These are phyloP conservation scores for Menura novaehollandiae DNA, from an alignment of 2,113 vertebrate species.

Conservation along the genomic window DNA sequence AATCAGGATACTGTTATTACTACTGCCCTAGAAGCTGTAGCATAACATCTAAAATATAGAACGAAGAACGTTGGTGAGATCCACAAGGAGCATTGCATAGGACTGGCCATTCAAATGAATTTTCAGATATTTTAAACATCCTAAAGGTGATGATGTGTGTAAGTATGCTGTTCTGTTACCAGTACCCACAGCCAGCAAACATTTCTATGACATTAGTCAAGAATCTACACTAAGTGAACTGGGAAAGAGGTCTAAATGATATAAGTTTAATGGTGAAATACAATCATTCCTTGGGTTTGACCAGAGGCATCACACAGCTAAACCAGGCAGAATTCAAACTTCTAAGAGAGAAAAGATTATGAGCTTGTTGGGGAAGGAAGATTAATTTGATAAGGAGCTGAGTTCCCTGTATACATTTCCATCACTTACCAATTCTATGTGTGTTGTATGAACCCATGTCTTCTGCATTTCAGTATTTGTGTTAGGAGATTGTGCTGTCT, in stretches of 20 bases:
- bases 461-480: neutral
- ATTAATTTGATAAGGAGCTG: neutral
- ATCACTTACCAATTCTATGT: neutral
- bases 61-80: neutral
- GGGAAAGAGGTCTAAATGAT: neutral
- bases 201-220: neutral
- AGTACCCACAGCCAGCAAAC: neutral
- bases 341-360: neutral
- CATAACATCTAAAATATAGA: neutral
- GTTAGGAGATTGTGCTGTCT: neutral
- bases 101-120: neutral
- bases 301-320: neutral
- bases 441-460: neutral
- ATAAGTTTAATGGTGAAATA: neutral
- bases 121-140: neutral
- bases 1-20: neutral
- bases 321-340: neutral
- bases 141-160: neutral
- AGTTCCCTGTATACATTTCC: neutral
- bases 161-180: neutral
- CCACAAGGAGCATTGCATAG: neutral
- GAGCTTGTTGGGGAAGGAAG: neutral
- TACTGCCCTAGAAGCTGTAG: neutral
- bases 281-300: neutral
- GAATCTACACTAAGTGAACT: neutral